Conservation (phyloP, 2,888 invertebrate genomes). For the Sabatieria punctata region DNA sequence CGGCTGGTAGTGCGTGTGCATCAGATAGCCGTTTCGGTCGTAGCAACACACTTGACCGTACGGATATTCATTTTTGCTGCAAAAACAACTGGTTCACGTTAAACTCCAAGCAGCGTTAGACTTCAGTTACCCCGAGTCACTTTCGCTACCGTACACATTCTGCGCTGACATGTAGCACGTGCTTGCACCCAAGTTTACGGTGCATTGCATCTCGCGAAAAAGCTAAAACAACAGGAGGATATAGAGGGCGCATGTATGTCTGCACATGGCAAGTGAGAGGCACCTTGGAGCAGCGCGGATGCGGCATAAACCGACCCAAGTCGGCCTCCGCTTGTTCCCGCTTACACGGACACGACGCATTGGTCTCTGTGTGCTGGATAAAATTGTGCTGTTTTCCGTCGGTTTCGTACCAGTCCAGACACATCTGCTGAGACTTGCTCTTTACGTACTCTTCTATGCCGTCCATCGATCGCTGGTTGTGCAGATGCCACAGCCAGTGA, state of each 20-base stretch:
- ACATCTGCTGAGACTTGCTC: neutral
- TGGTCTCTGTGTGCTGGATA: slow-evolving; percentile 26
- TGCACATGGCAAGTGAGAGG: no score
- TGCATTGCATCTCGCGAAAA: slow-evolving; percentile 42
- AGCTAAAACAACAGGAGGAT: no score
- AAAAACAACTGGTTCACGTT: neutral
- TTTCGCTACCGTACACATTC: slow-evolving; percentile 19
- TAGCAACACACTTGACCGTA: slow-evolving; percentile 90
- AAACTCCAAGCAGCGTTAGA: neutral
- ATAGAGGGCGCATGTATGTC: no score
- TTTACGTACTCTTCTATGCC: neutral
- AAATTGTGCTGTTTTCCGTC: slow-evolving; percentile 27
- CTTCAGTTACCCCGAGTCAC: no score
- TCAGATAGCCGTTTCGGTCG: slow-evolving; percentile 69
- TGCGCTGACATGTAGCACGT: slow-evolving; percentile 49
- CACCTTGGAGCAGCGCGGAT: slow-evolving; percentile 26
- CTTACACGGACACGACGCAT: slow-evolving; percentile 52
- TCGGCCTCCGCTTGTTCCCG: slow-evolving; percentile 74
- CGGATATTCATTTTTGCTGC: slow-evolving; percentile 20
- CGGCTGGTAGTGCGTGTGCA: slow-evolving; percentile 85
- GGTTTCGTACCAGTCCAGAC: slow-evolving; percentile 13
- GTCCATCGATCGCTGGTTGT: slow-evolving; percentile 12
- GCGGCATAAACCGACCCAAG: slow-evolving; percentile 72
- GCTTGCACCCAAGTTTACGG: slow-evolving; percentile 67
- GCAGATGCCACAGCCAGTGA: slow-evolving; percentile 26